Evolutionary conservation across 2,113 vertebrate species (phyloP).

Genomic region (Argyrosomus japonicus): DNA sequence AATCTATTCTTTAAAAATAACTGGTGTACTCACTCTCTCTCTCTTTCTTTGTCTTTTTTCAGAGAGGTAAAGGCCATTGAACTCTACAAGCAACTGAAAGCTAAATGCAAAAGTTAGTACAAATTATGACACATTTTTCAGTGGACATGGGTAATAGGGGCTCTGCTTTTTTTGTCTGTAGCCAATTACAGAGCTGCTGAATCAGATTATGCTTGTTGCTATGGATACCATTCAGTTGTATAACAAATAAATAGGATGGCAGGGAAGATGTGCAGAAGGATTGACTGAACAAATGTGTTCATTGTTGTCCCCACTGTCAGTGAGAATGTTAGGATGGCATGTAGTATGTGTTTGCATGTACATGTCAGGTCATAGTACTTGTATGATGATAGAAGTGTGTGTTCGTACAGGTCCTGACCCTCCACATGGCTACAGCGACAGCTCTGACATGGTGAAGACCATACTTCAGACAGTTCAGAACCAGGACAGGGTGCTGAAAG

Average conservation of each 20-base stretch:
- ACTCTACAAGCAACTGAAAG: slow-evolving; percentile 95
- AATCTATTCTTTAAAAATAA: neutral
- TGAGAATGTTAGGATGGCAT: neutral
- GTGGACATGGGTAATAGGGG: neutral
- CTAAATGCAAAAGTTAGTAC: slow-evolving; percentile 92
- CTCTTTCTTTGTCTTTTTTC: slow-evolving; percentile 59
- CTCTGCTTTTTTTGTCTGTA: neutral
- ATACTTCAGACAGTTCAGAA: slow-evolving; percentile 97
- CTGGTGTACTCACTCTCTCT: neutral
- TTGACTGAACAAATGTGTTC: neutral
- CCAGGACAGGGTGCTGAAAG: slow-evolving; percentile 95
- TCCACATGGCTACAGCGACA: slow-evolving; percentile 94
- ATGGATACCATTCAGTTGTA: neutral
- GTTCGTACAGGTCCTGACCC: slow-evolving; percentile 85
- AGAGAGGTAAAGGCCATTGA: slow-evolving; percentile 95
- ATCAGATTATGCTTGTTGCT: slow-evolving; percentile 10
- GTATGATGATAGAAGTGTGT: slow-evolving; percentile 10
- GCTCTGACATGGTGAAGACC: slow-evolving; percentile 96
- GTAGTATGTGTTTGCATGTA: neutral
- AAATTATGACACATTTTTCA: neutral
- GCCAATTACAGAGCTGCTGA: neutral
- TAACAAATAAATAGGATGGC: neutral
- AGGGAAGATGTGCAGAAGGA: neutral
- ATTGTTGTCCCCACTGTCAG: neutral
- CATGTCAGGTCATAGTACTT: neutral